These are phyloP conservation scores for Kuschelorhynchus macadamiae DNA, from an alignment of 2,888 invertebrate species.

Conservation along the genomic window DNA sequence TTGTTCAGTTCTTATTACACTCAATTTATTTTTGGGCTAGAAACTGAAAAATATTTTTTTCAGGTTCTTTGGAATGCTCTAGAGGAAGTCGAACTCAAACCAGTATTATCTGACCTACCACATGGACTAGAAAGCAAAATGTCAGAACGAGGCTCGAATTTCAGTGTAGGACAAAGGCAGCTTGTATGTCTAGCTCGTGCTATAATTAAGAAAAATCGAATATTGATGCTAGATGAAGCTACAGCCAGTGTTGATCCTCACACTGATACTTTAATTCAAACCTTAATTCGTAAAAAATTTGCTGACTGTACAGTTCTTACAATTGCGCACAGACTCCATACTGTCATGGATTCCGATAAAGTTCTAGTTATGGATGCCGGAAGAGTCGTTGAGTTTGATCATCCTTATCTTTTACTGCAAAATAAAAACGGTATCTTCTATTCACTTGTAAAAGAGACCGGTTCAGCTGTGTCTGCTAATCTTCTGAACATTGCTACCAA, in stretches of 20 bases:
- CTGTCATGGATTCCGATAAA: slow-evolving; percentile 77
- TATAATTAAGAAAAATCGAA: slow-evolving; percentile 55
- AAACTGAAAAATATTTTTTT: too few species aligned
- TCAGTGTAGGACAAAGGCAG: slow-evolving; percentile 73
- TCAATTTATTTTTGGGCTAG: too few species aligned
- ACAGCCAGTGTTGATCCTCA: slow-evolving; percentile 85
- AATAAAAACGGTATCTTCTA: slow-evolving; percentile 54
- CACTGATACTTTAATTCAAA: slow-evolving; percentile 82
- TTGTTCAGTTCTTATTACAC: too few species aligned
- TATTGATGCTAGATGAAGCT: slow-evolving; percentile 73
- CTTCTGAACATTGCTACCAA: slow-evolving; percentile 49
- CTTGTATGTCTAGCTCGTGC: slow-evolving; percentile 79
- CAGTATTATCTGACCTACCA: slow-evolving; percentile 74
- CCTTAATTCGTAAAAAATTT: slow-evolving; percentile 82
- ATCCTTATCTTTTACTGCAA: slow-evolving; percentile 65
- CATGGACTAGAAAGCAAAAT: slow-evolving; percentile 77
- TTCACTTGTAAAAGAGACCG: slow-evolving; percentile 78
- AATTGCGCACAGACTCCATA: slow-evolving; percentile 85
- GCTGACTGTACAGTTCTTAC: slow-evolving; percentile 83
- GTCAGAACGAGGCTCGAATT: slow-evolving; percentile 76
- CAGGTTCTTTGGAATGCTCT: slow-evolving; percentile 71
- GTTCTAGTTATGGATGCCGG: slow-evolving; percentile 83
- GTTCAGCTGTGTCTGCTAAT: slow-evolving; percentile 62
- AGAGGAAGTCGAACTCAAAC: slow-evolving; percentile 85
- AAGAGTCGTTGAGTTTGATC: slow-evolving; percentile 77